phyloP scores from a whole-genome alignment of 2,797 vertebrate genomes.

The Danionella dracula region DNA sequence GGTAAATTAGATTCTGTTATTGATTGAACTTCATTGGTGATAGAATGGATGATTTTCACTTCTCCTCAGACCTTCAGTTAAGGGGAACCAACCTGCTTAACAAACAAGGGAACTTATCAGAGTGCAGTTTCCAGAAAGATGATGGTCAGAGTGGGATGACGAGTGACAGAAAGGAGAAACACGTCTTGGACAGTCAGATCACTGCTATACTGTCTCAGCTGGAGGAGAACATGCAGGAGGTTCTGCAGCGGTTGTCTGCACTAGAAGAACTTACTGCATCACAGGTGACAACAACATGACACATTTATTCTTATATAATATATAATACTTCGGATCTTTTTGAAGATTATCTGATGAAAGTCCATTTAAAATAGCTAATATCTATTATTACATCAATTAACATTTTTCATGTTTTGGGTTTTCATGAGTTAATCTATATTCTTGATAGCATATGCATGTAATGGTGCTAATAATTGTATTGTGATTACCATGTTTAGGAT shows the following conservation, averaged over 20 bases:
- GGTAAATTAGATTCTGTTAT: too few relatives aligned
- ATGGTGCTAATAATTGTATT: too few relatives aligned
- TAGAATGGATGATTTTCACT: neutral
- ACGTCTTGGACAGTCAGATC: slow-evolving; percentile 72
- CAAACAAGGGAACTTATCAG: slow-evolving; percentile 31
- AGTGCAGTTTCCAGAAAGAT: slow-evolving; percentile 54
- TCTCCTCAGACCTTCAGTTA: neutral
- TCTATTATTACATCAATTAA: too few relatives aligned
- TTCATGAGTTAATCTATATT: too few relatives aligned
- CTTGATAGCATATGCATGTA: too few relatives aligned
- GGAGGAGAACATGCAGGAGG: slow-evolving; percentile 86
- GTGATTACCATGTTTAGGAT: too few relatives aligned
- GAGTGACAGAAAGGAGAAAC: slow-evolving; percentile 55
- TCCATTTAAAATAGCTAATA: too few relatives aligned
- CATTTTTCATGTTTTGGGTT: too few relatives aligned
- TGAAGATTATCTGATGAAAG: too few relatives aligned
- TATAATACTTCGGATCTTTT: too few relatives aligned
- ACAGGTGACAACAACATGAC: slow-evolving; percentile 63
- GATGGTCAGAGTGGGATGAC: neutral
- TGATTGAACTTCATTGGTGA: neutral
- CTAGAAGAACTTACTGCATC: slow-evolving; percentile 75
- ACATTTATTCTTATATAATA: too few relatives aligned
- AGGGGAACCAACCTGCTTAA: neutral
- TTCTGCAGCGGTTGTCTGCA: slow-evolving; percentile 77
- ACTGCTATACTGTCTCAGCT: slow-evolving; percentile 74